Conservation (phyloP, 2,113 vertebrate species). For the Apteryx mantelli region DNA sequence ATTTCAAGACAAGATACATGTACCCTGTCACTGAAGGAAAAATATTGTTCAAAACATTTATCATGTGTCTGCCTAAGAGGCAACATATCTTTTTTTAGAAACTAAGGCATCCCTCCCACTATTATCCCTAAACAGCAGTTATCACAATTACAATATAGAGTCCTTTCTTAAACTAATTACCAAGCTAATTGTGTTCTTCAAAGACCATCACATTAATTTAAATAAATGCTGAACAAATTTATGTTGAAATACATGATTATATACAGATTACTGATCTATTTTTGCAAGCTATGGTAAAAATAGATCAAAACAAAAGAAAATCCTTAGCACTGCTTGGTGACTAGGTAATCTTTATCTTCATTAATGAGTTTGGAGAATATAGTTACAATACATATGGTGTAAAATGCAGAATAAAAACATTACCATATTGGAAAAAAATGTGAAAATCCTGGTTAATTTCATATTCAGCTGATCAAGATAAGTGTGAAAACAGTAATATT, state of each 20-base stretch:
- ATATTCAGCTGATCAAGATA: constrained; percentile 38
- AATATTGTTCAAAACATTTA: constrained; percentile 21
- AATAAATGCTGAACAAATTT: constrained; percentile 27
- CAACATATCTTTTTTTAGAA: constrained; percentile 17
- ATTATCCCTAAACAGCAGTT: constrained; percentile 47
- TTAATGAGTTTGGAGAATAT: constrained; percentile 42
- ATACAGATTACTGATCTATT: constrained; percentile 5
- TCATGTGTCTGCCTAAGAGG: neutral
- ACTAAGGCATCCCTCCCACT: constrained; percentile 13
- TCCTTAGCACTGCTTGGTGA: neutral
- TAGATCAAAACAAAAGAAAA: constrained; percentile 55
- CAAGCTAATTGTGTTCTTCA: constrained; percentile 57
- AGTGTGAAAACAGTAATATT: constrained; percentile 41
- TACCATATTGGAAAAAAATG: constrained; percentile 12
- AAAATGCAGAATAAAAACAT: constrained; percentile 33
- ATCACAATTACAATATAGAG: constrained; percentile 34
- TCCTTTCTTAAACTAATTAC: constrained; percentile 53
- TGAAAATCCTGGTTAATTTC: constrained; percentile 21
- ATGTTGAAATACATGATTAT: constrained; percentile 12
- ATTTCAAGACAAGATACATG: constrained; percentile 4
- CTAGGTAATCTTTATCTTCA: constrained; percentile 35
- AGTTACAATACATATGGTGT: constrained; percentile 20
- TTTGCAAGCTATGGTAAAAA: neutral
- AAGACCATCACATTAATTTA: constrained; percentile 27
- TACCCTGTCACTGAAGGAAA: neutral